These are phyloP conservation scores for Allenopithecus nigroviridis DNA, from an alignment of 2,797 vertebrate genomes.

Conservation along the genomic window DNA sequence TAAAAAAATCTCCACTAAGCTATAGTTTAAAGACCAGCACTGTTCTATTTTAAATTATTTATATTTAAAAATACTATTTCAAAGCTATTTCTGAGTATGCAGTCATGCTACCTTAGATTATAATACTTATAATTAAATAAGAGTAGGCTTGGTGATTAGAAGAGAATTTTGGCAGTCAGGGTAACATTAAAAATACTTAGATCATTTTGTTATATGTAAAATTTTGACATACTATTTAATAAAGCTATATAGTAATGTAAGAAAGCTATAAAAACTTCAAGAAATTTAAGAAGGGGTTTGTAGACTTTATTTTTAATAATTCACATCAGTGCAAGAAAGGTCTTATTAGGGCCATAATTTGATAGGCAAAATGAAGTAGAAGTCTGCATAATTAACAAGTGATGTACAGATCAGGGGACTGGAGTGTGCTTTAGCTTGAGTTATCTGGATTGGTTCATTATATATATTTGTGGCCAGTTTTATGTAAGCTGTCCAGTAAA, in stretches of 20 bases:
- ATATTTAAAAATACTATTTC: background rate
- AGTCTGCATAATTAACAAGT: background rate
- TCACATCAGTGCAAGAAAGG: background rate
- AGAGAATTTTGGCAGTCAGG: background rate
- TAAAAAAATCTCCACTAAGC: background rate
- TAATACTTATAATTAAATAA: background rate
- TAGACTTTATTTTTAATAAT: conserved; percentile 36
- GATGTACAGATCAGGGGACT: background rate
- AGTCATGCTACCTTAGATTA: background rate
- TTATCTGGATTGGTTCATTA: background rate
- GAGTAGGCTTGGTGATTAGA: background rate
- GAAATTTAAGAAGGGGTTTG: background rate
- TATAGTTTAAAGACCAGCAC: background rate
- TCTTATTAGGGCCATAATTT: background rate
- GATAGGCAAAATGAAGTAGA: conserved; percentile 15
- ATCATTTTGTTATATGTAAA: background rate
- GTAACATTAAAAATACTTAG: background rate
- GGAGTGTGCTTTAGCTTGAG: background rate
- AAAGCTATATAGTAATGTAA: background rate
- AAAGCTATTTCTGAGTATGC: background rate
- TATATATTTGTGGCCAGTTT: background rate
- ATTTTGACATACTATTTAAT: background rate
- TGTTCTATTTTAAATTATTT: conserved; percentile 13
- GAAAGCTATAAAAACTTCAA: background rate
- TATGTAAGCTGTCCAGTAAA: background rate